Evolutionary conservation across 2,113 vertebrate genomes (phyloP).

Genomic region (Myotis lucifugus): DNA sequence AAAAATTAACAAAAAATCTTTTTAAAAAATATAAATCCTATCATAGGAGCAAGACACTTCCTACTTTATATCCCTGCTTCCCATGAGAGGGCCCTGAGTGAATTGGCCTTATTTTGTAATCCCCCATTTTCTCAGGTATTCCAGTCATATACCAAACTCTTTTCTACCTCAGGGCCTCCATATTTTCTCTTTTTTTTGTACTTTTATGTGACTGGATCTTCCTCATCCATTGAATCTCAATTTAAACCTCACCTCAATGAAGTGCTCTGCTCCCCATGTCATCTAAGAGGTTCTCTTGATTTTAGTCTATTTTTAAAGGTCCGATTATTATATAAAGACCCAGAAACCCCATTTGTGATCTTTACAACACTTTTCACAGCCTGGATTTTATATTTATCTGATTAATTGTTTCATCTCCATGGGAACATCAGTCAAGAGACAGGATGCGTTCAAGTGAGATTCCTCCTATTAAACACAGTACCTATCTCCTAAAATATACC

Average conservation of each 20-base stretch:
- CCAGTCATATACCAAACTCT: neutral
- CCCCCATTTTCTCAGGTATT: rapidly evolving
- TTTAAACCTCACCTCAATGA: neutral
- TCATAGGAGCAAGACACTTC: neutral
- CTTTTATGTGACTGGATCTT: neutral
- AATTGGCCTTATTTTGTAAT: neutral
- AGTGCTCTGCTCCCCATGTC: neutral
- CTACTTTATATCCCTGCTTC: neutral
- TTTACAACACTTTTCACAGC: neutral
- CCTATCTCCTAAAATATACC: neutral
- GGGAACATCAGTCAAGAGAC: neutral
- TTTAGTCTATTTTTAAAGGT: neutral
- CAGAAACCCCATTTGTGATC: neutral
- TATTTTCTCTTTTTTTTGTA: neutral
- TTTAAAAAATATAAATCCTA: neutral
- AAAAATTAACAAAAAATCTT: no score
- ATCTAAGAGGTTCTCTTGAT: neutral
- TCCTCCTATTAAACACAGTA: neutral
- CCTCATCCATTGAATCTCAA: neutral
- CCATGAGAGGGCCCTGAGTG: rapidly evolving
- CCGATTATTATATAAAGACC: neutral
- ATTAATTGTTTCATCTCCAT: neutral
- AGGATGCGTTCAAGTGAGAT: neutral
- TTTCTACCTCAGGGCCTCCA: neutral
- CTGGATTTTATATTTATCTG: neutral